phyloP scores from a whole-genome alignment of 2,797 vertebrate genomes.

The Echiichthys vipera region DNA sequence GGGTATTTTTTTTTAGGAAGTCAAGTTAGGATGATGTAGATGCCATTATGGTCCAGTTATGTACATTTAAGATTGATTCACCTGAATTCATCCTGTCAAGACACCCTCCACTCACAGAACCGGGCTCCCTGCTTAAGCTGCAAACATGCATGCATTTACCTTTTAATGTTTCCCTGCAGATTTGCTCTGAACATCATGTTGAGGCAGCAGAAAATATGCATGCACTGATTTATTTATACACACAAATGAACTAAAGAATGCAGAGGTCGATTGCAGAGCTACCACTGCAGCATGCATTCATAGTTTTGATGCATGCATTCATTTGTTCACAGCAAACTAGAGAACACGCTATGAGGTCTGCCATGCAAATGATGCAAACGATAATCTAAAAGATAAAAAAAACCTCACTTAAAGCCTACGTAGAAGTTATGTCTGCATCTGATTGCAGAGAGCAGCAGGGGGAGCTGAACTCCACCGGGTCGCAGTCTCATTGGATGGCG shows the following conservation, averaged over 20 bases:
- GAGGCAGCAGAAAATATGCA: slow-evolving; percentile 40
- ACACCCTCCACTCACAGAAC: neutral
- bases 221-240: slow-evolving; percentile 53
- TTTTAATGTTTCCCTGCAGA: neutral
- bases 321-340: neutral
- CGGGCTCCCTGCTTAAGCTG: neutral
- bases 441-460: slow-evolving; percentile 45
- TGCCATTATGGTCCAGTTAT: neutral
- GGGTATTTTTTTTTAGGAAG: neutral
- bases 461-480: slow-evolving; percentile 41
- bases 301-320: neutral
- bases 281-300: neutral
- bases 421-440: neutral
- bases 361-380: neutral
- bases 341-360: neutral
- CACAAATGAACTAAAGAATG: neutral
- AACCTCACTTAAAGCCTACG: neutral
- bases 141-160: neutral
- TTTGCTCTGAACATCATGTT: slow-evolving; percentile 11
- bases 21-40: neutral
- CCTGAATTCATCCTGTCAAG: neutral
- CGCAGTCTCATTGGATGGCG: slow-evolving; percentile 52
- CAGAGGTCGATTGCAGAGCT: neutral
- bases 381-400: no score
- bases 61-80: neutral